phyloP scores from a whole-genome alignment of 2,888 invertebrate genomes.

The Gymnocheta viridis region DNA sequence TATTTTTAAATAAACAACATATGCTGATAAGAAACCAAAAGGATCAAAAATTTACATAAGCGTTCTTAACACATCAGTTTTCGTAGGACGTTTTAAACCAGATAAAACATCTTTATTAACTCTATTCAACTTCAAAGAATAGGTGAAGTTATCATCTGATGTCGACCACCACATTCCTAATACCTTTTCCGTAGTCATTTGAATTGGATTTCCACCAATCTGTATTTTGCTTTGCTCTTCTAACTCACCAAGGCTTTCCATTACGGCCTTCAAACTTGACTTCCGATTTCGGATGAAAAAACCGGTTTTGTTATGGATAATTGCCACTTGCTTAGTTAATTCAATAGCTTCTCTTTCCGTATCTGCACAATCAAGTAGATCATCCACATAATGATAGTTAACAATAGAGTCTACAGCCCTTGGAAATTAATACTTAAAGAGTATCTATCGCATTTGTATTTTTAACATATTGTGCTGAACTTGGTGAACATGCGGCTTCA shows the following conservation, averaged over 20 bases:
- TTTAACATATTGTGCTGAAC: background rate
- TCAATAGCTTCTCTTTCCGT: background rate
- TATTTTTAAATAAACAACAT: no score
- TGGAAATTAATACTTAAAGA: background rate
- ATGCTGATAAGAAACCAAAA: no score
- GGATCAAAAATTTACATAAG: no score
- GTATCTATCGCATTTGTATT: background rate
- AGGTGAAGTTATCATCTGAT: background rate
- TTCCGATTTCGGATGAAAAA: conserved; percentile 13
- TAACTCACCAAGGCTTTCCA: no score
- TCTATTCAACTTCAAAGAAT: background rate
- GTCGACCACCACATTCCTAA: conserved; percentile 17
- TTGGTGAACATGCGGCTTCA: background rate
- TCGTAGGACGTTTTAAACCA: no score
- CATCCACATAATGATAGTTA: no score
- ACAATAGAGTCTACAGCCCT: background rate
- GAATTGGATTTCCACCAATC: background rate
- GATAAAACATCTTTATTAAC: background rate
- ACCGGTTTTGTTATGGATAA: background rate
- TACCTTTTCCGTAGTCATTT: background rate
- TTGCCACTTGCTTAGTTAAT: background rate
- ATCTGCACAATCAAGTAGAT: background rate
- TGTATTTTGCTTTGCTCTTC: background rate
- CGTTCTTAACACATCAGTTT: no score
- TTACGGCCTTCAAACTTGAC: background rate